Evolutionary conservation across 1,140 invertebrate genomes (phyloP), one percentile per base, ranked within the genome.

Genomic region (Halesus radiatus): DNA sequence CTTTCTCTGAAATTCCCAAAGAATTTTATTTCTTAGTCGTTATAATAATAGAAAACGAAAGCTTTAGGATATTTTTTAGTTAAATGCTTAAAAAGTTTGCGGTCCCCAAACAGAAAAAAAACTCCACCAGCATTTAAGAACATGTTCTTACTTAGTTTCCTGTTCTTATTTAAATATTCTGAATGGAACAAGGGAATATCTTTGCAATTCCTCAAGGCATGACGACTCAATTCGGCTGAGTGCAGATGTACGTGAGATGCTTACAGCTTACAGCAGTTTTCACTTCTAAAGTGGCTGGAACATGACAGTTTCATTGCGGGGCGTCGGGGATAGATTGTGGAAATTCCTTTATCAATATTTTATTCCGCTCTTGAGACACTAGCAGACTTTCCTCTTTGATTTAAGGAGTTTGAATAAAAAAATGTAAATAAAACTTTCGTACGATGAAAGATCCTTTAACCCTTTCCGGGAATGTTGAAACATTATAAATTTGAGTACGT

Each of bases 241-340:
- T 72, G 68, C 68, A 72, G 18, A 72, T 53, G 68, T 26, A 72
- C 68, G 68, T 72, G 68, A 72, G 68, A 16, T 53, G 68, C 68
- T 72, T 72, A 72, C 68, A 72, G 45, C 68, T 66, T 66, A 66
- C 62, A 52, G n/a, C 68, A 72, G 68, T 72, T 72, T 72, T 72
- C 68, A 72, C 45, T 72, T 72, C 45, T 53, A 23, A 52, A 72
- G 45, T 72, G 45, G 20, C 32, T 52, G 26, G 60, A 37, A 66
- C 23, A 37, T 66, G 62, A 29, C 62, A 66, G 32, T 66, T 26
- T 66, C 32, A 26, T 66, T 37, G n/a, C 32, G 22, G 54, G 22
- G 32, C 26, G 62, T 37, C 62, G 62, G 15, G 29, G 23, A 45
- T 45, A 45, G 37, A 45, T 45, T 45, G 37, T 45, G 37, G 37